Conservation (phyloP, 2,888 invertebrate genomes). For the Oscheius sp. region DNA sequence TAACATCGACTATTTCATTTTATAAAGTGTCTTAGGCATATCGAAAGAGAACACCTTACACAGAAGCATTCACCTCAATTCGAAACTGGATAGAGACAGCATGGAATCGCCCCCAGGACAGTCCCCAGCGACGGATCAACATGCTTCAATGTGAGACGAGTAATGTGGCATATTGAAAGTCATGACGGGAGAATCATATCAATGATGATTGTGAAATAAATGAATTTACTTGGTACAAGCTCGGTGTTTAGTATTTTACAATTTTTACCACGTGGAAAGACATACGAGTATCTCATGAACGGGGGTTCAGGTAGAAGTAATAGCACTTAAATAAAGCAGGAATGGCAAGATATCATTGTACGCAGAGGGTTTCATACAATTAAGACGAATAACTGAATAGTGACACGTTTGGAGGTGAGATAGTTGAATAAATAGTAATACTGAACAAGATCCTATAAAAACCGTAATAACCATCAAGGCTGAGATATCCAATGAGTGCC, state of each 20-base stretch:
- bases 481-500: background rate
- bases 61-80: constrained; percentile 6
- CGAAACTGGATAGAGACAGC: constrained; percentile 13
- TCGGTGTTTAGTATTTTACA: too few relatives aligned
- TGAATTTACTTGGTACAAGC: too few relatives aligned
- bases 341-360: too few relatives aligned
- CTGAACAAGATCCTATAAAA: background rate
- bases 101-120: constrained; percentile 16
- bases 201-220: too few relatives aligned
- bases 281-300: too few relatives aligned
- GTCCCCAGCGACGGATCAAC: constrained; percentile 46
- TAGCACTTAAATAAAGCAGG: too few relatives aligned
- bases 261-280: too few relatives aligned
- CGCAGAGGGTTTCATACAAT: too few relatives aligned
- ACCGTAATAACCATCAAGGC: background rate
- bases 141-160: constrained; percentile 52
- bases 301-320: too few relatives aligned
- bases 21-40: background rate
- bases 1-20: background rate
- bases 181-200: constrained; percentile 2
- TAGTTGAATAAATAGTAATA: background rate
- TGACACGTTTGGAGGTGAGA: background rate
- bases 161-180: constrained; percentile 34
- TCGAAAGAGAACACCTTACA: constrained; percentile 5
- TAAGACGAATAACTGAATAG: too few relatives aligned